A percentile compares a stretch with the other conserved stretches of the same genome.
Conservation (phyloP, 1,140 invertebrate genomes). For the Diabrotica undecimpunctata region DNA sequence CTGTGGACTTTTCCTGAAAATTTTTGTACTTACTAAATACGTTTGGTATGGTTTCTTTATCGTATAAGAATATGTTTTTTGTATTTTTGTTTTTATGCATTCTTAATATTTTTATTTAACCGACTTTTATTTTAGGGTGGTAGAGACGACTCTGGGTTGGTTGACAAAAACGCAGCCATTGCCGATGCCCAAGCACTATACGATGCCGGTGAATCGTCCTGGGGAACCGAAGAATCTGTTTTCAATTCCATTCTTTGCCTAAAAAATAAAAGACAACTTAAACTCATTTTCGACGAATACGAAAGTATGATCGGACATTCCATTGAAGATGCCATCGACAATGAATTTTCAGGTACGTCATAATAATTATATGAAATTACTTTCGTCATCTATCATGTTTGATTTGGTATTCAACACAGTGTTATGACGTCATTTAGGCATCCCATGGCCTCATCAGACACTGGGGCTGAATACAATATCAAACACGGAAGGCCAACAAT, state of each 20-base stretch:
- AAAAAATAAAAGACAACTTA: constrained; percentile 60
- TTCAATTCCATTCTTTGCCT: constrained; percentile 63
- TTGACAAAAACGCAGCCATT: constrained; percentile 45
- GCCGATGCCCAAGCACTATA: constrained; percentile 57
- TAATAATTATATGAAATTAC: too few relatives aligned
- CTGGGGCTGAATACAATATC: too few relatives aligned
- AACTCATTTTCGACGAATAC: constrained; percentile 74
- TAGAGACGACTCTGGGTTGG: constrained; percentile 40
- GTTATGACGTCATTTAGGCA: too few relatives aligned
- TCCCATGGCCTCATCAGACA: too few relatives aligned
- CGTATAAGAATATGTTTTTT: too few relatives aligned
- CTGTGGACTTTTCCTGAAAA: too few relatives aligned
- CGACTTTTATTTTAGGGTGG: constrained; percentile 32
- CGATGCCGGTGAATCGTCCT: constrained; percentile 56
- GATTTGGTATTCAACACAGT: too few relatives aligned
- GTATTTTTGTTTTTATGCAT: not conserved
- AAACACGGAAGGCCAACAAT: too few relatives aligned
- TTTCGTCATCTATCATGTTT: too few relatives aligned
- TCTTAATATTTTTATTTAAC: not conserved
- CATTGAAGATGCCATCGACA: constrained; percentile 78
- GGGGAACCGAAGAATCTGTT: constrained; percentile 67
- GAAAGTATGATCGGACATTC: constrained; percentile 72
- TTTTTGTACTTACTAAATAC: too few relatives aligned
- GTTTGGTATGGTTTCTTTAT: too few relatives aligned
- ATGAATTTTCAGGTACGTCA: constrained; percentile 67